Evolutionary conservation across 1,140 invertebrate genomes (phyloP).

Genomic region (Drosophila sechellia): DNA sequence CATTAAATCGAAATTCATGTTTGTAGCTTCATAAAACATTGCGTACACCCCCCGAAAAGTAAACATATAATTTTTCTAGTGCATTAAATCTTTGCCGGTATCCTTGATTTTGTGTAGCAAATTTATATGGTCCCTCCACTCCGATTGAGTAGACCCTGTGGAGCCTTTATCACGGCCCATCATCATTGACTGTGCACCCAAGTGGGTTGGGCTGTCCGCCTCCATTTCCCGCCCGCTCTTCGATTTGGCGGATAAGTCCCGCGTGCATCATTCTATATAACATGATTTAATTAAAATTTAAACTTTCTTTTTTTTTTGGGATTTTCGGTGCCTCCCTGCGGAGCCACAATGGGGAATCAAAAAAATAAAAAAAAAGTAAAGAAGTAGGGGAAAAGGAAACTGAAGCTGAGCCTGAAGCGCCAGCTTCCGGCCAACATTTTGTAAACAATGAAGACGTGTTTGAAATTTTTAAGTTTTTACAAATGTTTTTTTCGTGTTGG

Average conservation of each 20-base stretch:
- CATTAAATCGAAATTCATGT: slow-evolving; percentile 40
- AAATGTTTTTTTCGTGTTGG: slow-evolving; percentile 68
- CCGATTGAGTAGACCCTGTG: slow-evolving; percentile 66
- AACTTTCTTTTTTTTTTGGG: slow-evolving; percentile 56
- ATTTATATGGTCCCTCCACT: slow-evolving; percentile 52
- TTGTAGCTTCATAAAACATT: slow-evolving; percentile 17
- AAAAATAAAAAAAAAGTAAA: not conserved
- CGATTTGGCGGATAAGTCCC: slow-evolving; percentile 42
- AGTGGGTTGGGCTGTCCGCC: slow-evolving; percentile 31
- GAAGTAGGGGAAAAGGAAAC: slow-evolving; percentile 29
- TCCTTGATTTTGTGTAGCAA: slow-evolving; percentile 23
- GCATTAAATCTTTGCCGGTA: slow-evolving; percentile 43
- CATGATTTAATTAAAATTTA: slow-evolving; percentile 84
- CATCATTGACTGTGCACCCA: slow-evolving; percentile 72
- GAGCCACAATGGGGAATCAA: slow-evolving; percentile 66
- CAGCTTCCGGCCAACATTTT: slow-evolving; percentile 79
- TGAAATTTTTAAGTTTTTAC: slow-evolving; percentile 83
- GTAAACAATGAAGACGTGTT: slow-evolving; percentile 83
- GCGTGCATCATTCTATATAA: slow-evolving; percentile 78
- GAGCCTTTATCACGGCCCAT: slow-evolving; percentile 74
- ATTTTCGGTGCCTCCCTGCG: slow-evolving; percentile 24
- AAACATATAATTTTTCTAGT: slow-evolving; percentile 54
- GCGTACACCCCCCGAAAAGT: slow-evolving; percentile 6
- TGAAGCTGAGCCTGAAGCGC: slow-evolving; percentile 42
- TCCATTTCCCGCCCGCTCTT: not conserved